These are phyloP conservation scores for Oreochromis aureus DNA, from an alignment of 2,113 vertebrate genomes.

Conservation along the genomic window DNA sequence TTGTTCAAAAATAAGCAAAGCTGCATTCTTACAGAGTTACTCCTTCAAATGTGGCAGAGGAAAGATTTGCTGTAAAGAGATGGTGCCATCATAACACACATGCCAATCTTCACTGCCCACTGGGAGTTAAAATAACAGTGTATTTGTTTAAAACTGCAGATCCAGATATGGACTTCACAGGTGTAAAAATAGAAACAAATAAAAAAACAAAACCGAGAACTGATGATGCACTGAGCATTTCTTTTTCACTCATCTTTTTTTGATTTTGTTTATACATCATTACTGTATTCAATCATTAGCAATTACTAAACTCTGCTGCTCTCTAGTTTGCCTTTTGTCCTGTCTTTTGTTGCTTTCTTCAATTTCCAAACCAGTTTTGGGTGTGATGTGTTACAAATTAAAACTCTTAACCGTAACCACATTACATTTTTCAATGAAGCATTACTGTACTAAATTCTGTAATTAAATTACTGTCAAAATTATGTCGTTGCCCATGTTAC, in stretches of 20 bases:
- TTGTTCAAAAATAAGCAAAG: background rate
- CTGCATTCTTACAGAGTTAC: background rate
- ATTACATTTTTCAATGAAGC: background rate
- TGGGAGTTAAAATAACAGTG: background rate
- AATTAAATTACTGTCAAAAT: background rate
- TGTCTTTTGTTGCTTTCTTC: background rate
- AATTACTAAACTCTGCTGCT: background rate
- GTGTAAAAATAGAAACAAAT: background rate
- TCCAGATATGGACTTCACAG: background rate
- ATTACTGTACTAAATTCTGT: background rate
- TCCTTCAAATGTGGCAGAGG: background rate
- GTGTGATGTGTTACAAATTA: background rate
- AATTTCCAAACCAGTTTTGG: background rate
- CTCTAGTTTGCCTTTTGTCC: background rate
- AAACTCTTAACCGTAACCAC: background rate
- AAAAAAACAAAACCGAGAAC: background rate
- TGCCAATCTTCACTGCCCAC: background rate
- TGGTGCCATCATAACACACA: background rate
- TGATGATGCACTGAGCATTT: background rate
- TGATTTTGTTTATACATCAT: background rate
- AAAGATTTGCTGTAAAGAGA: background rate
- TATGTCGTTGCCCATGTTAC: background rate
- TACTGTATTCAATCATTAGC: background rate
- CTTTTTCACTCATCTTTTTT: background rate
- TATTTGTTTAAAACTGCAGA: background rate